Percentiles rank a stretch among this genome's conserved stretches.
Evolutionary conservation across 2,113 vertebrate genomes (phyloP).

Genomic region (Centropus unirufus): DNA sequence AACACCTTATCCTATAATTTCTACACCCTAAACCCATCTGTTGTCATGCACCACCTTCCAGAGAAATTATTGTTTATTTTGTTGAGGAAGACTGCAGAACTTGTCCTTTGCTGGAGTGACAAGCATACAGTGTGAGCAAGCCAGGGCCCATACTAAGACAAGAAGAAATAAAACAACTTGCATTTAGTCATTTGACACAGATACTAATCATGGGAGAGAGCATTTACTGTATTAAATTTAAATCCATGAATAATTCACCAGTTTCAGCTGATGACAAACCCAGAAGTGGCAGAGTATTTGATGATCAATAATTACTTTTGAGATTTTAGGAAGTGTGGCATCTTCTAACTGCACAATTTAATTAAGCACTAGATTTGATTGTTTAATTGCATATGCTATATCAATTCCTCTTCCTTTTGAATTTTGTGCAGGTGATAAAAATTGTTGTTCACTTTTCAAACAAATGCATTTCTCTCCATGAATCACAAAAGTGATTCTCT

Average conservation of each 20-base stretch:
- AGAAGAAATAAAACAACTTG: not conserved
- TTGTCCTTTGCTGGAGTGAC: not conserved
- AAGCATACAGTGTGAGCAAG: not conserved
- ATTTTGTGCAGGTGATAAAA: slow-evolving; percentile 28
- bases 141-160: not conserved
- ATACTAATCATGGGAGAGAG: slow-evolving; percentile 24
- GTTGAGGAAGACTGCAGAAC: not conserved
- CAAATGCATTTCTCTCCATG: slow-evolving; percentile 11
- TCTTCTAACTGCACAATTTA: slow-evolving; percentile 51
- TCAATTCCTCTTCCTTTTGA: not conserved
- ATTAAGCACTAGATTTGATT: slow-evolving; percentile 54
- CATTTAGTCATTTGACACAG: slow-evolving; percentile 19
- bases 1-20: not conserved
- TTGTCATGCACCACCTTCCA: not conserved
- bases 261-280: slow-evolving; percentile 36
- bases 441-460: not conserved
- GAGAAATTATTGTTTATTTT: not conserved
- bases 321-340: slow-evolving; percentile 8
- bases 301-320: slow-evolving; percentile 67
- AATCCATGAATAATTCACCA: slow-evolving; percentile 59
- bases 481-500: slow-evolving; percentile 1
- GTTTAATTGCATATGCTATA: slow-evolving; percentile 44
- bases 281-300: slow-evolving; percentile 35
- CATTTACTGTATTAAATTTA: slow-evolving; percentile 23
- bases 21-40: not conserved